Evolutionary conservation across 2,888 invertebrate species (phyloP).

Genomic region (Anorthoa munda): DNA sequence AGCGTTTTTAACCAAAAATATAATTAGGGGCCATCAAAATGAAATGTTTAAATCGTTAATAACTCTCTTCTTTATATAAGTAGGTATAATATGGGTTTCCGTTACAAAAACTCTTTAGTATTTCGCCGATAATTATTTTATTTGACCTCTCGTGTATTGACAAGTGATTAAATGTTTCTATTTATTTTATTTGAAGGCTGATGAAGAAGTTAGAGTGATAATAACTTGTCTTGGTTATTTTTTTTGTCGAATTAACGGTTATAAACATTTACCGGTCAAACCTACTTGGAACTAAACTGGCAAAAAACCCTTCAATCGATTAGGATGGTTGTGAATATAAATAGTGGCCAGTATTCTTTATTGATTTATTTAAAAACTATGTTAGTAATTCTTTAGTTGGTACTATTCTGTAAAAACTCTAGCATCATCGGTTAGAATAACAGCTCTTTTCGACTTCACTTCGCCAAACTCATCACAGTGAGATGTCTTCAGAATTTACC

Average conservation of each 20-base stretch:
- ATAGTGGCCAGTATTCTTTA: neutral
- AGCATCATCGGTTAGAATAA: no score
- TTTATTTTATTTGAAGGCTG: constrained; percentile 51
- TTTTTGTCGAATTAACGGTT: constrained; percentile 12
- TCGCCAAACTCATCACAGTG: no score
- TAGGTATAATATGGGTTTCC: constrained; percentile 40
- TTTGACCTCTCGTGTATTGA: constrained; percentile 51
- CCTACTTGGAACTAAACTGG: neutral
- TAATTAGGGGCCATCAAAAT: constrained; percentile 61
- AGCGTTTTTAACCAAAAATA: constrained; percentile 61
- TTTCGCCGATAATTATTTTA: constrained; percentile 56
- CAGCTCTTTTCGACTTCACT: no score
- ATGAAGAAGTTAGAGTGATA: constrained; percentile 47
- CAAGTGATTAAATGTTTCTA: constrained; percentile 56
- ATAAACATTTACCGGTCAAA: neutral
- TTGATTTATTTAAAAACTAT: neutral
- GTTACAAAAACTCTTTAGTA: constrained; percentile 42
- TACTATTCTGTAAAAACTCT: no score
- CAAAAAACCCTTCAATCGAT: neutral
- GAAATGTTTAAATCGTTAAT: constrained; percentile 62
- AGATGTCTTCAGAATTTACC: no score
- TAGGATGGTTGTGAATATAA: neutral
- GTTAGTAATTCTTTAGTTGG: neutral
- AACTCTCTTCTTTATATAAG: constrained; percentile 39
- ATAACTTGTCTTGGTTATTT: constrained; percentile 9